These are phyloP conservation scores for Dioctria rufipes DNA, from an alignment of 2,888 invertebrate species.

Conservation along the genomic window DNA sequence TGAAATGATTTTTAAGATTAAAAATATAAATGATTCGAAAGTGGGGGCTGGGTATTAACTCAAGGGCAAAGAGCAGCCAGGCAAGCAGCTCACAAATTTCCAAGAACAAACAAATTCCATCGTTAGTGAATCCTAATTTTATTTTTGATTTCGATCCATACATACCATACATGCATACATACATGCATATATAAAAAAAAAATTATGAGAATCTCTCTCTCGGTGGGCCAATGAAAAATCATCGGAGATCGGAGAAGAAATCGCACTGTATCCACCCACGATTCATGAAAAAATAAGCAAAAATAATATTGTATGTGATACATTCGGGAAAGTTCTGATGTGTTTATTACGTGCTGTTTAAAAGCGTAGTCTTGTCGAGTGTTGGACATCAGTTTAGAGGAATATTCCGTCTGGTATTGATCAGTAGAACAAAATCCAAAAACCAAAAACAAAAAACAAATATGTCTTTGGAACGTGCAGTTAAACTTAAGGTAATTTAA, in stretches of 20 bases:
- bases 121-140: conserved; percentile 38
- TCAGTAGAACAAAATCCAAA: conserved; percentile 63
- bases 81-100: conserved; percentile 20
- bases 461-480: conserved; percentile 95
- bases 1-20: conserved; percentile 13
- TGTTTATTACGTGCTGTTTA: conserved; percentile 63
- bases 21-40: conserved; percentile 44
- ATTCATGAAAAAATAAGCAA: conserved; percentile 39
- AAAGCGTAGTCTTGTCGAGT: conserved; percentile 66
- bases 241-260: not conserved
- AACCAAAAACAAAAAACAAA: conserved; percentile 63
- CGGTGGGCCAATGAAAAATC: conserved; percentile 6
- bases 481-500: conserved; percentile 86
- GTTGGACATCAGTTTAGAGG: conserved; percentile 68
- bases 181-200: no score
- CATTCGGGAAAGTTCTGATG: conserved; percentile 37
- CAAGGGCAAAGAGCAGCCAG: conserved; percentile 41
- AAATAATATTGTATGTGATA: conserved; percentile 21
- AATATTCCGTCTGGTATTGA: conserved; percentile 66
- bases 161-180: not conserved
- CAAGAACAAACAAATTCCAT: conserved; percentile 49
- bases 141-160: conserved; percentile 41
- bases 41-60: conserved; percentile 15
- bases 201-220: conserved; percentile 17
- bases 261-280: conserved; percentile 38